A percentile compares a stretch with the other conserved stretches of the same genome.
Conservation (phyloP, 2,797 vertebrate genomes). For the Passerculus sandwichensis region DNA sequence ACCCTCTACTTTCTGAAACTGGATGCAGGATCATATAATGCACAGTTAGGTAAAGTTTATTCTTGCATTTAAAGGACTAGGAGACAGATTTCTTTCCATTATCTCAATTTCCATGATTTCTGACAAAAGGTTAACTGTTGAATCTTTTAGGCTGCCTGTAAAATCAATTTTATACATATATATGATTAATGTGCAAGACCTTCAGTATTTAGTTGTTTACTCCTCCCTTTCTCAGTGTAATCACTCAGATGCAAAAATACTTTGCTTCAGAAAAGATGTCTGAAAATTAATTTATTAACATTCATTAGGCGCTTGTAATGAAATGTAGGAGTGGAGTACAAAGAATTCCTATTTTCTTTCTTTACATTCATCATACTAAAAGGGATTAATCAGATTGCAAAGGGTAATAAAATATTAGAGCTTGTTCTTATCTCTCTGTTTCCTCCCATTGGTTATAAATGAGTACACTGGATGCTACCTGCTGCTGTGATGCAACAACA, state of each 20-base stretch:
- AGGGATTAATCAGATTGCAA: slow-evolving; percentile 23
- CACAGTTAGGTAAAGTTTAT: neutral
- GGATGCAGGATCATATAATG: neutral
- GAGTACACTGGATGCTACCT: neutral
- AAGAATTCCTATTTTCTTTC: slow-evolving; percentile 8
- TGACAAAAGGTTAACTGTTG: neutral
- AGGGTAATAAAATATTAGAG: slow-evolving; percentile 33
- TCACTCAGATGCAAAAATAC: slow-evolving; percentile 10
- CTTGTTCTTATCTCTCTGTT: slow-evolving; percentile 12
- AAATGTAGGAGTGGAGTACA: neutral
- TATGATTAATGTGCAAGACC: neutral
- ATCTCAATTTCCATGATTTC: neutral
- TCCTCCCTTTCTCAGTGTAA: neutral
- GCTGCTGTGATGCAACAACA: neutral
- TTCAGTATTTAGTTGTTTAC: neutral
- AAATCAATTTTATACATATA: neutral
- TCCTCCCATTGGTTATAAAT: neutral
- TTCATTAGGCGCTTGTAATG: neutral
- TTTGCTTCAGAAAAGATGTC: neutral
- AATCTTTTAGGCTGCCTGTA: neutral
- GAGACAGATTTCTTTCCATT: neutral
- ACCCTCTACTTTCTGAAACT: neutral
- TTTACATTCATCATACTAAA: slow-evolving; percentile 31
- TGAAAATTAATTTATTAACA: slow-evolving; percentile 39
- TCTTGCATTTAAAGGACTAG: neutral